These are phyloP conservation scores for Eupithecia exiguata DNA, from an alignment of 2,888 invertebrate species.

Conservation along the genomic window DNA sequence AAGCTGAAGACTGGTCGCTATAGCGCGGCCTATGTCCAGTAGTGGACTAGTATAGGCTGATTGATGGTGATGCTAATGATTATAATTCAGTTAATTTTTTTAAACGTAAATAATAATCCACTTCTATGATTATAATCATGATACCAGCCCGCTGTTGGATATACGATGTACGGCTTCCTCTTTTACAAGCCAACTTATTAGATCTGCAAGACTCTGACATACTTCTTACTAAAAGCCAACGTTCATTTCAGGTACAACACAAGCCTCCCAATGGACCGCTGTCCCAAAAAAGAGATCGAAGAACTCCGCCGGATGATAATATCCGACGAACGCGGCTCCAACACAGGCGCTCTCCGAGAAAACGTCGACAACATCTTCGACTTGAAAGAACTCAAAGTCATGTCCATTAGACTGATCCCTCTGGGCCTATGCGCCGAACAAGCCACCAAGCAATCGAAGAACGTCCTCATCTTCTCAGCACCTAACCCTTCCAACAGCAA, in stretches of 20 bases:
- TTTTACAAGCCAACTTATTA: no score
- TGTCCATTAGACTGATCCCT: slow-evolving; percentile 85
- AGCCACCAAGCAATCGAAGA: slow-evolving; percentile 68
- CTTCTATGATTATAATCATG: not conserved
- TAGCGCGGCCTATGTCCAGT: not conserved
- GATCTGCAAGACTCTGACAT: no score
- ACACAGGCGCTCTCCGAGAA: slow-evolving; percentile 71
- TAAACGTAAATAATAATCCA: no score
- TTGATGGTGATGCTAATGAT: no score
- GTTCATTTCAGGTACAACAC: slow-evolving; percentile 86
- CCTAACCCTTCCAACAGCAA: slow-evolving; percentile 63
- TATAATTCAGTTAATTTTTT: no score
- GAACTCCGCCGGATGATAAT: slow-evolving; percentile 88
- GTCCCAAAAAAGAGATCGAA: slow-evolving; percentile 91
- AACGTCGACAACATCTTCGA: slow-evolving; percentile 87
- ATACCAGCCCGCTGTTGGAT: no score
- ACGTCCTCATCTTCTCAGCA: slow-evolving; percentile 55
- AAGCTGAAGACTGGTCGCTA: not conserved
- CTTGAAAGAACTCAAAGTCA: slow-evolving; percentile 86
- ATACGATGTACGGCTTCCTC: no score
- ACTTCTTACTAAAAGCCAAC: no score
- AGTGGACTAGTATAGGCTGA: no score
- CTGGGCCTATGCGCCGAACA: slow-evolving; percentile 84
- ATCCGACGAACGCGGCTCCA: slow-evolving; percentile 81
- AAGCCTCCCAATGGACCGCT: slow-evolving; percentile 87